Base-by-base conservation (phyloP, 1,140 invertebrate species). In the Proales similis region DNA sequence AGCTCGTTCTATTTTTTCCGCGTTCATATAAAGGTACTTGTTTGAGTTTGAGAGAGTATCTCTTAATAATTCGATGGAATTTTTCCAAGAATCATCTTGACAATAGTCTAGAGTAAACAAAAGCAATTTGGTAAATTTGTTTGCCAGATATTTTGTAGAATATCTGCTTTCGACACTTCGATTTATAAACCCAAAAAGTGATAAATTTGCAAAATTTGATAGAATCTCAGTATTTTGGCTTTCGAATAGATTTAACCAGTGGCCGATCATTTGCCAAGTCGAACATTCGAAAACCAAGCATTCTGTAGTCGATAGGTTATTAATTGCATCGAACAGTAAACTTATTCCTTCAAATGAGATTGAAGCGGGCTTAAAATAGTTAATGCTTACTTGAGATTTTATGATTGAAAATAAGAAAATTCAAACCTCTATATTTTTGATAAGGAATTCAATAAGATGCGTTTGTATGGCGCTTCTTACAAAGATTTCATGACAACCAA, bases 391-490 rank as follows among this genome's bases (percentile, higher is more conserved):
- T 42, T 42, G 4, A 42, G 4, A 4, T 42, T 42, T 4, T 42
- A 17, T 3, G 17, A 4, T 17, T n/a, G 22, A 17, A 42, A 19
- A 17, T 47, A 29, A 32, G 12, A 27, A 1, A 12, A n/a, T 49
- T 3, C 27, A 19, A 39, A 53, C 48, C 32, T 42, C 36, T 5
- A 42, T 9, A 57, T 57, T 36, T 27, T 57, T 57, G 11, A 19
- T 27, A 2, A 57, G 9, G 45, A 57, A 57, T 42, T 57, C 45
- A 6, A 57, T 42, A 14, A 57, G 32, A 57, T 42, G 45, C 11
- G 36, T 57, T 17, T 57, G 51, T 1, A 42, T 57, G 29, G 51
- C 39, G 14, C 51, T 57, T 57, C 51, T 57, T 26, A 57, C 12
- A 26, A 57, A 20, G 12, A 57, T 26, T 26, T 57, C 51, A 42